A percentile compares a stretch with the other conserved stretches of the same genome.
Evolutionary conservation across 2,113 vertebrate genomes (phyloP).

Genomic region (Morphnarchus princeps): DNA sequence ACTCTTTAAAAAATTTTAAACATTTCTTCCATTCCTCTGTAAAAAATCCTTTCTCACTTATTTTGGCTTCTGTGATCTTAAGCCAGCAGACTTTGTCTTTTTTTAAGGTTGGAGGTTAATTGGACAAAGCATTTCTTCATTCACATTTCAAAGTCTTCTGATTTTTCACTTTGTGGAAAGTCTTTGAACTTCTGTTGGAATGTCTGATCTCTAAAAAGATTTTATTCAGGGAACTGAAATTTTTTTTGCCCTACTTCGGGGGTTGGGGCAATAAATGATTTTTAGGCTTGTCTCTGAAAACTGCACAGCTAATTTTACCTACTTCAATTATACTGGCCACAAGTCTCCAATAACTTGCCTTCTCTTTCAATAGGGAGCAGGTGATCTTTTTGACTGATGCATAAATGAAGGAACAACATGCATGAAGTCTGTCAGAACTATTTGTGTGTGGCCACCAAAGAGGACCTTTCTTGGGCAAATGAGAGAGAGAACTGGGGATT

Average conservation of each 20-base stretch:
- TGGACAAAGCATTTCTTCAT: slow-evolving; percentile 22
- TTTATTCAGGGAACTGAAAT: background rate
- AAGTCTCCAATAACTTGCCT: background rate
- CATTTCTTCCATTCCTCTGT: background rate
- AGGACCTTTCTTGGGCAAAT: background rate
- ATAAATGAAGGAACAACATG: fast-evolving
- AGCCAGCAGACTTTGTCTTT: background rate
- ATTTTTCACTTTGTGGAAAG: background rate
- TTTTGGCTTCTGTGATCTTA: slow-evolving; percentile 14
- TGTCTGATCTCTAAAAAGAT: background rate
- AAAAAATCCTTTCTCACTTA: background rate
- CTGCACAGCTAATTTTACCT: background rate
- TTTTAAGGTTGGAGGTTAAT: slow-evolving; percentile 23
- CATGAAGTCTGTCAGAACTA: background rate
- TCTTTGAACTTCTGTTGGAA: slow-evolving; percentile 10
- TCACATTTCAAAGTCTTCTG: slow-evolving; percentile 16
- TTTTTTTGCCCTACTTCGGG: background rate
- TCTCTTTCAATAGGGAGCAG: fast-evolving
- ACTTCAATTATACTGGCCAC: background rate
- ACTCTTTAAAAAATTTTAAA: background rate
- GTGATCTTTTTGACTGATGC: background rate
- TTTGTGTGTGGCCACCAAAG: background rate
- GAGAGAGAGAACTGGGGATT: background rate
- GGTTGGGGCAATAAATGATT: background rate
- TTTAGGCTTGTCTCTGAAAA: background rate